These are phyloP conservation scores for Aleiodes alternator DNA, from an alignment of 2,888 invertebrate genomes.

Conservation along the genomic window DNA sequence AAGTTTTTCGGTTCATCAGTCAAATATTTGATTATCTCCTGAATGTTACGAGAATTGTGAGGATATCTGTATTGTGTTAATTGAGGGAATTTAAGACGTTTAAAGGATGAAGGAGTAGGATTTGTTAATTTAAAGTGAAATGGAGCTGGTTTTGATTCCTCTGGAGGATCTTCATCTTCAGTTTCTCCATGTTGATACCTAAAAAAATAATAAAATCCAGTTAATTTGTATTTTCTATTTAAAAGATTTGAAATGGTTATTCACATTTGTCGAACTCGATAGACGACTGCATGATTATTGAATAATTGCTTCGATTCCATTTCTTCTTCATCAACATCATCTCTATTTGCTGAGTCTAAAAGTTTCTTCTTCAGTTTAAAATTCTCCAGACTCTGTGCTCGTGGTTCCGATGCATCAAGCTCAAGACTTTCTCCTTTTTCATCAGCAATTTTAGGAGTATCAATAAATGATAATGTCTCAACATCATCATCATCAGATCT, in stretches of 20 bases:
- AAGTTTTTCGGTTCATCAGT: constrained; percentile 60
- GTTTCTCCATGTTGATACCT: constrained; percentile 62
- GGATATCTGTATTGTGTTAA: constrained; percentile 71
- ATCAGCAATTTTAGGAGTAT: constrained; percentile 32
- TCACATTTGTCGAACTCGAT: constrained; percentile 69
- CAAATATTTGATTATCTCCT: constrained; percentile 73
- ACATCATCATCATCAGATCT: constrained; percentile 60
- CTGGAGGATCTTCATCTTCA: constrained; percentile 60
- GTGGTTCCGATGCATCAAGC: constrained; percentile 56
- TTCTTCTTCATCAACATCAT: constrained; percentile 51
- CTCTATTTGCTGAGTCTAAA: constrained; percentile 56
- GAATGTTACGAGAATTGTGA: constrained; percentile 70
- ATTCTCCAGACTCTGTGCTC: constrained; percentile 66
- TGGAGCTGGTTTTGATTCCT: constrained; percentile 77
- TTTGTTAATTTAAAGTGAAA: constrained; percentile 75
- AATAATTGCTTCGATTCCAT: constrained; percentile 62
- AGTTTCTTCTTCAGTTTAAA: constrained; percentile 64
- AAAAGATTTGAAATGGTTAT: constrained; percentile 5
- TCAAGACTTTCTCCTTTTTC: not conserved
- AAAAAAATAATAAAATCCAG: constrained; percentile 42
- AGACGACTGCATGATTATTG: constrained; percentile 70
- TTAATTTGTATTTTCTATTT: constrained; percentile 8
- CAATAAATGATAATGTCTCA: constrained; percentile 34
- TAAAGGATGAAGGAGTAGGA: constrained; percentile 68
- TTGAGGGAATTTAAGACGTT: constrained; percentile 69